These are phyloP conservation scores for Pharmacophagus antenor DNA, from an alignment of 2,888 invertebrate genomes.

Conservation along the genomic window DNA sequence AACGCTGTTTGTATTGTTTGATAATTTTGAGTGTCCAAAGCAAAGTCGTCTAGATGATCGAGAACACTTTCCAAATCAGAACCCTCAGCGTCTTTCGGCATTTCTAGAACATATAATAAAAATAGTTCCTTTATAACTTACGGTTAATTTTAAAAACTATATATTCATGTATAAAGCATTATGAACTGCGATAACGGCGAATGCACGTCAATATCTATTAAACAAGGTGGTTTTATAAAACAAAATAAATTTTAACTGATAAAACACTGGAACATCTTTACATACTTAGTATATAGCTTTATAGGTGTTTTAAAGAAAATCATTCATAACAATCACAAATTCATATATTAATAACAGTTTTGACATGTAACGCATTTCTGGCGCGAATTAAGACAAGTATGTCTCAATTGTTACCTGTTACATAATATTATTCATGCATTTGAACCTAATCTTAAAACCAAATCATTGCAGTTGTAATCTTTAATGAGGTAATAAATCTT, in stretches of 20 bases:
- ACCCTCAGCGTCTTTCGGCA: conserved; percentile 45
- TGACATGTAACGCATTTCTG: conserved; percentile 53
- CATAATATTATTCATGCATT: not conserved
- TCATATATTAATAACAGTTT: conserved; percentile 10
- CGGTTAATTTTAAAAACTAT: not conserved
- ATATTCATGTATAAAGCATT: not conserved
- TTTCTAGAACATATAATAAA: conserved; percentile 41
- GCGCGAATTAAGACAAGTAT: conserved; percentile 55
- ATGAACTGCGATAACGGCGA: not conserved
- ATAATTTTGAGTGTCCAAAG: conserved; percentile 43
- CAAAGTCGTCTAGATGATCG: conserved; percentile 46
- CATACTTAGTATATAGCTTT: conserved; percentile 17
- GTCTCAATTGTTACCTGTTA: conserved; percentile 13
- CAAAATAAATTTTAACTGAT: not conserved
- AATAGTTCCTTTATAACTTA: not conserved
- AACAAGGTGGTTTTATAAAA: not conserved
- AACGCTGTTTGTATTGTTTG: conserved; percentile 43
- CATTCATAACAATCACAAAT: conserved; percentile 19
- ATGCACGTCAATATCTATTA: conserved; percentile 1
- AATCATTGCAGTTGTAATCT: not conserved
- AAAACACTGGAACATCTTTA: conserved; percentile 9
- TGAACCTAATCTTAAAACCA: not conserved
- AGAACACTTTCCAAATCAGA: conserved; percentile 42
- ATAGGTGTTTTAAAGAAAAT: conserved; percentile 6
- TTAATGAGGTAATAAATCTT: no score